These are phyloP conservation scores for Pollimyrus isidori DNA, from an alignment of 2,113 vertebrate genomes.

Conservation along the genomic window DNA sequence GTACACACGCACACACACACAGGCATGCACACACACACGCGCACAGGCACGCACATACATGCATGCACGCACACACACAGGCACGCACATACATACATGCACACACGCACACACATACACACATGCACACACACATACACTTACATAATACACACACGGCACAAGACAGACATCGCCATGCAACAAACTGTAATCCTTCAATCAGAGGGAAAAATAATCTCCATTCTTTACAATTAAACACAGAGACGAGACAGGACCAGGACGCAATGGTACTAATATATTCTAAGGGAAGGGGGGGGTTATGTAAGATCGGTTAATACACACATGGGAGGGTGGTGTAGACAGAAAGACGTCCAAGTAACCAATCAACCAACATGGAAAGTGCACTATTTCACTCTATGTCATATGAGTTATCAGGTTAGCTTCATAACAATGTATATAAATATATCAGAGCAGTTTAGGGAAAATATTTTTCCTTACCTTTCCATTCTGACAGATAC, in stretches of 20 bases:
- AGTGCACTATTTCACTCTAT: slow-evolving; percentile 54
- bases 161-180: slow-evolving; percentile 32
- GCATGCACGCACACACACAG: neutral
- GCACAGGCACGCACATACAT: neutral
- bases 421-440: slow-evolving; percentile 39
- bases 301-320: slow-evolving; percentile 20
- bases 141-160: slow-evolving; percentile 11
- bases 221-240: slow-evolving; percentile 30
- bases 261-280: neutral
- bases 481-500: slow-evolving; percentile 70
- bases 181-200: slow-evolving; percentile 19
- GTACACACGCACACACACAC: neutral
- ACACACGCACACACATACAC: neutral
- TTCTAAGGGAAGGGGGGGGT: slow-evolving; percentile 17
- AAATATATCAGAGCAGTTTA: slow-evolving; percentile 52
- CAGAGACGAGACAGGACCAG: slow-evolving; percentile 11
- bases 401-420: slow-evolving; percentile 39
- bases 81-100: neutral
- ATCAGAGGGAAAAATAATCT: slow-evolving; percentile 10
- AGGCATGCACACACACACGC: slow-evolving; percentile 11
- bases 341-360: slow-evolving; percentile 22
- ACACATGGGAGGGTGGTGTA: slow-evolving; percentile 13
- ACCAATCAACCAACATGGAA: slow-evolving; percentile 40
- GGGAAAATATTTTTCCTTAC: slow-evolving; percentile 66
- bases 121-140: neutral